phyloP scores from a whole-genome alignment of 2,113 vertebrate genomes.

The Scopus umbretta region DNA sequence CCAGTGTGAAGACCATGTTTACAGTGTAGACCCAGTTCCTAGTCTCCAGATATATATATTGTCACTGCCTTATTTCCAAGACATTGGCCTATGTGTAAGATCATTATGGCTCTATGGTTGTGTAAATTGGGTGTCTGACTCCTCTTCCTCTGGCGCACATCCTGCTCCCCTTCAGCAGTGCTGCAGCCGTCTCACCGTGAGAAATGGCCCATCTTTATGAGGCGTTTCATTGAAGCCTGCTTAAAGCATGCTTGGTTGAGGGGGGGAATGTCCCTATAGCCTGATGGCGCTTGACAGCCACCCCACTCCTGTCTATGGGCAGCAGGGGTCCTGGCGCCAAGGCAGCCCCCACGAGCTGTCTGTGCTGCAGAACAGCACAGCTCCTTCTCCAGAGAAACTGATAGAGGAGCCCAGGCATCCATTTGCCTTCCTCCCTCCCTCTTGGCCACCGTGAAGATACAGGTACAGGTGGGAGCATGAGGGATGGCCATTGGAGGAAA shows the following conservation, averaged over 20 bases:
- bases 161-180: not conserved
- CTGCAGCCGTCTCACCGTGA: not conserved
- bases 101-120: not conserved
- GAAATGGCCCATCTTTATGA: not conserved
- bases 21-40: accelerated
- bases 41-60: not conserved
- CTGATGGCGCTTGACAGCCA: not conserved
- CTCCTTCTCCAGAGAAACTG: accelerated
- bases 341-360: accelerated
- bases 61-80: not conserved
- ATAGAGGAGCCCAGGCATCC: accelerated
- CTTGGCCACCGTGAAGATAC: accelerated
- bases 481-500: not conserved
- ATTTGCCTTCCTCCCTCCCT: not conserved
- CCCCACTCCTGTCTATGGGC: not conserved
- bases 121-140: not conserved
- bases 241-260: too few relatives aligned
- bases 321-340: not conserved
- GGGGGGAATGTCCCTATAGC: not conserved
- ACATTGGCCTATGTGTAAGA: accelerated
- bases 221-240: not conserved
- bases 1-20: accelerated
- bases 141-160: accelerated
- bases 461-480: accelerated
- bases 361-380: not conserved